phyloP scores from a whole-genome alignment of 2,797 vertebrate genomes.

The Mormyrus hasselquistii region DNA sequence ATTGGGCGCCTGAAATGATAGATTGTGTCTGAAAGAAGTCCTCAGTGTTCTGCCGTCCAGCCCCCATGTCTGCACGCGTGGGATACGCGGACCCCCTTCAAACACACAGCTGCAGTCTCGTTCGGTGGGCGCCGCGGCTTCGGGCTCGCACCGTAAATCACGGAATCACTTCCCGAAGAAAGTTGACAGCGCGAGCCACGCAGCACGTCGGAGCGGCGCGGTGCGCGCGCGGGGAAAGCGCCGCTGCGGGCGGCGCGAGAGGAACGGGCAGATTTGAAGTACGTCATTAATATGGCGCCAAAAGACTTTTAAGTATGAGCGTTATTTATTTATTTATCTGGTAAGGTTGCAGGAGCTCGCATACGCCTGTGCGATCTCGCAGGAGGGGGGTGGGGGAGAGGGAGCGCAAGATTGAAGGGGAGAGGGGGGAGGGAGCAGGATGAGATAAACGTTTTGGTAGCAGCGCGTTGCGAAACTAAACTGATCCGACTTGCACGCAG shows the following conservation, averaged over 20 bases:
- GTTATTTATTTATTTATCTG: slow-evolving; percentile 36
- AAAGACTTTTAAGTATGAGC: slow-evolving; percentile 63
- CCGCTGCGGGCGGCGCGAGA: slow-evolving; percentile 44
- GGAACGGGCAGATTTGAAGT: slow-evolving; percentile 73
- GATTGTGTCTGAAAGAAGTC: background rate
- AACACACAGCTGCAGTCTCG: background rate
- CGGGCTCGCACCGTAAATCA: background rate
- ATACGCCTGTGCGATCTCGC: slow-evolving; percentile 34
- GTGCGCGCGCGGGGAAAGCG: background rate
- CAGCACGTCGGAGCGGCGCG: background rate
- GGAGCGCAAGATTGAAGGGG: slow-evolving; percentile 39
- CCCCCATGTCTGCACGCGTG: background rate
- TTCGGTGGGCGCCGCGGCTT: background rate
- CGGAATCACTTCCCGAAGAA: background rate
- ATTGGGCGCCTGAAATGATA: background rate
- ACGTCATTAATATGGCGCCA: slow-evolving; percentile 79
- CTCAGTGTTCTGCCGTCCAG: background rate
- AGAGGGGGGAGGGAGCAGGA: slow-evolving; percentile 28
- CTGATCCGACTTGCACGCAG: slow-evolving; percentile 52
- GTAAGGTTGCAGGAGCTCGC: slow-evolving; percentile 28
- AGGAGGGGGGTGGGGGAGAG: slow-evolving; percentile 10
- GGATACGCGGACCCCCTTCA: background rate
- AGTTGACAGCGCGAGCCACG: slow-evolving; percentile 36
- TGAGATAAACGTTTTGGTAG: slow-evolving; percentile 29
- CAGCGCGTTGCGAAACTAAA: slow-evolving; percentile 45